Percentiles rank a stretch among this genome's conserved stretches.
These are phyloP conservation scores for Gobio gobio DNA, from an alignment of 2,113 vertebrate genomes.

Conservation along the genomic window DNA sequence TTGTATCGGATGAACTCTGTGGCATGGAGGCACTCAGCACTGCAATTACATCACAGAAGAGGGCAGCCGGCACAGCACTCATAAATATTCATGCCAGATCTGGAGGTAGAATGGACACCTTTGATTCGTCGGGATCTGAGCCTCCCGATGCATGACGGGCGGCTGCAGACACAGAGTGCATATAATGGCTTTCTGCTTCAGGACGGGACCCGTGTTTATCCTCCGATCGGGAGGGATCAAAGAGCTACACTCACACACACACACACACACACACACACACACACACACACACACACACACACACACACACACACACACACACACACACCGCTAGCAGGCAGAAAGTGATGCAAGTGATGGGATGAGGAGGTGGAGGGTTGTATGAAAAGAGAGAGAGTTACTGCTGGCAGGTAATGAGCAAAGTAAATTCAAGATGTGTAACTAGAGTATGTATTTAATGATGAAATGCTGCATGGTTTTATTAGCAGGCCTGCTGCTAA, in stretches of 20 bases:
- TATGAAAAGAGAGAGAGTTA: slow-evolving; percentile 1
- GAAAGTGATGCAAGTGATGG: slow-evolving; percentile 32
- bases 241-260: slow-evolving; percentile 43
- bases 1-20: slow-evolving; percentile 56
- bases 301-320: slow-evolving; percentile 20
- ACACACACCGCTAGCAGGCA: slow-evolving; percentile 32
- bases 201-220: slow-evolving; percentile 57
- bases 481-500: slow-evolving; percentile 1
- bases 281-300: slow-evolving; percentile 29
- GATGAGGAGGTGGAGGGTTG: neutral
- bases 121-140: slow-evolving; percentile 73
- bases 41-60: slow-evolving; percentile 76
- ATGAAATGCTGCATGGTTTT: neutral
- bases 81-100: slow-evolving; percentile 75
- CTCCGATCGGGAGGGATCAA: slow-evolving; percentile 67
- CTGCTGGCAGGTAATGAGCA: neutral
- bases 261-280: slow-evolving; percentile 22
- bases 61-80: slow-evolving; percentile 59
- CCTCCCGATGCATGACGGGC: slow-evolving; percentile 68
- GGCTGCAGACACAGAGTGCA: slow-evolving; percentile 68
- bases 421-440: neutral
- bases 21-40: slow-evolving; percentile 63
- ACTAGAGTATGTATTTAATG: slow-evolving; percentile 5
- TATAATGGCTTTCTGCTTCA: slow-evolving; percentile 70
- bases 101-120: slow-evolving; percentile 71